A percentile compares a stretch with the other conserved stretches of the same genome.
Conservation (phyloP, 2,797 vertebrate genomes). For the Protosalanx chinensis region DNA sequence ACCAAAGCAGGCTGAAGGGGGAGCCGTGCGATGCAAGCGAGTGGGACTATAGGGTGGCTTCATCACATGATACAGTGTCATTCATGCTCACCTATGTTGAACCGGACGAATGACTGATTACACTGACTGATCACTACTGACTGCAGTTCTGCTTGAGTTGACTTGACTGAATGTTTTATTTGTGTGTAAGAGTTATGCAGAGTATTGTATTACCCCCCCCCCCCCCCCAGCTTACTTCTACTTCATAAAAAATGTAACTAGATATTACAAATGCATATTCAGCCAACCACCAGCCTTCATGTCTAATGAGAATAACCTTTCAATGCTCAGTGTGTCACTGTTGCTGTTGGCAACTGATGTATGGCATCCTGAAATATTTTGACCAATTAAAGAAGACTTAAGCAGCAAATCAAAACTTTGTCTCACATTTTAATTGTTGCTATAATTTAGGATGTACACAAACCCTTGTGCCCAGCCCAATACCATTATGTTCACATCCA, state of each 20-base stretch:
- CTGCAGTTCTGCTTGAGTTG: neutral
- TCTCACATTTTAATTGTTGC: neutral
- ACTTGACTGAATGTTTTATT: neutral
- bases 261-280: conserved; percentile 15
- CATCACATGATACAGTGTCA: conserved; percentile 54
- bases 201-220: neutral
- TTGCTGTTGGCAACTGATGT: neutral
- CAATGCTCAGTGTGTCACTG: conserved; percentile 4
- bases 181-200: conserved; percentile 2
- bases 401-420: neutral
- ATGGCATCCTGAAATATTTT: conserved; percentile 4
- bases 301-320: conserved; percentile 21
- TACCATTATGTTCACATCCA: neutral
- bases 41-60: conserved; percentile 22
- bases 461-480: neutral
- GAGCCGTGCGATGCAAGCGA: conserved; percentile 50
- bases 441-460: neutral
- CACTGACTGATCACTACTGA: no score
- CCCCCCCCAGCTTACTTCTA: neutral
- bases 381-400: neutral
- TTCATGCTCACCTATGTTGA: neutral
- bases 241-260: neutral
- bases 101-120: neutral
- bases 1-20: conserved; percentile 65
- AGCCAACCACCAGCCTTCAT: conserved; percentile 2